These are phyloP conservation scores for Oncorhynchus clarkii DNA, from an alignment of 2,113 vertebrate genomes.

Conservation along the genomic window DNA sequence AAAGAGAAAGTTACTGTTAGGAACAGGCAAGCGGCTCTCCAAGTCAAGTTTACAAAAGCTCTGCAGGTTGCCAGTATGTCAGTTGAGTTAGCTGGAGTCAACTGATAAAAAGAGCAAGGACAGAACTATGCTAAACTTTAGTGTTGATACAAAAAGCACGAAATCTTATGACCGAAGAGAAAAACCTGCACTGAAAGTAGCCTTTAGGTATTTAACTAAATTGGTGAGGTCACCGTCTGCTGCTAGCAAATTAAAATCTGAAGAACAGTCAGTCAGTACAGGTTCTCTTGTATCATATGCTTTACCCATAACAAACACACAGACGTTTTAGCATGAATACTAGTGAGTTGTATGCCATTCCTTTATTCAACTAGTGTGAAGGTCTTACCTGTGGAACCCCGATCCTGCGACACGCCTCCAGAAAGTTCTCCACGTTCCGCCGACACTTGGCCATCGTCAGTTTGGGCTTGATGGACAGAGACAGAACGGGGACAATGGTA, in stretches of 20 bases:
- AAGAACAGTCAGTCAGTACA: not conserved
- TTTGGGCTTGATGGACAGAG: slow-evolving; percentile 81
- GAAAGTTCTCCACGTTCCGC: slow-evolving; percentile 95
- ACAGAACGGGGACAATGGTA: not conserved
- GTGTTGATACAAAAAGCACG: not conserved
- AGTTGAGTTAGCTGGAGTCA: not conserved
- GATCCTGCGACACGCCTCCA: slow-evolving; percentile 94
- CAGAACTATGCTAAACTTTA: not conserved
- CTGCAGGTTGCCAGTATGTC: not conserved
- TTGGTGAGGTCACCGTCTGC: too few relatives aligned
- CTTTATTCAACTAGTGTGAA: not conserved
- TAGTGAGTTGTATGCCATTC: too few relatives aligned
- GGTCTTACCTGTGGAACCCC: slow-evolving; percentile 92
- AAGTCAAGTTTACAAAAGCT: not conserved
- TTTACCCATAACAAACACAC: not conserved
- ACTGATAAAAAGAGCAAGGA: not conserved
- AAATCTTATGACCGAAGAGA: not conserved
- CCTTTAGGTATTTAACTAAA: too few relatives aligned
- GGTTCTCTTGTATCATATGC: slow-evolving; percentile 2
- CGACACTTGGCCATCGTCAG: slow-evolving; percentile 99
- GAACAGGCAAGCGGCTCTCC: not conserved
- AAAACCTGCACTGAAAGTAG: not conserved
- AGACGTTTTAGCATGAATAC: too few relatives aligned
- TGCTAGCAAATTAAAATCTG: not conserved
- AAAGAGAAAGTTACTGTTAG: slow-evolving; percentile 28